phyloP scores from a whole-genome alignment of 1,140 invertebrate genomes.

The Nylanderia fulva region DNA sequence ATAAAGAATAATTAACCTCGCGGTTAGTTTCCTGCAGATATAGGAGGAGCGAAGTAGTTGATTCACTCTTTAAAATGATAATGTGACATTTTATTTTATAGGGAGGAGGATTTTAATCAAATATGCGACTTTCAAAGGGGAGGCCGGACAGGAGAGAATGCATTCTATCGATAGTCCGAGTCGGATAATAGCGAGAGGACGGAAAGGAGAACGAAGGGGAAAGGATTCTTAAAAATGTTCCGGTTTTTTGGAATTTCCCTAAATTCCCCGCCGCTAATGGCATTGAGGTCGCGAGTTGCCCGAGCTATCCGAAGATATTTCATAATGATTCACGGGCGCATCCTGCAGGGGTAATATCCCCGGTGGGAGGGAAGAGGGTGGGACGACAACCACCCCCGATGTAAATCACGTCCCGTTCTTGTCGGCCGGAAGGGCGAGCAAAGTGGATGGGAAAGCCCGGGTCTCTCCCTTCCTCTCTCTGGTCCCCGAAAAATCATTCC shows the following conservation, averaged over 20 bases:
- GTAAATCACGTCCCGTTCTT: conserved; percentile 67
- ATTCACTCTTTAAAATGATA: conserved; percentile 23
- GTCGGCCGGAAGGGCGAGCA: conserved; percentile 4
- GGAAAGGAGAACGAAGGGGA: not conserved
- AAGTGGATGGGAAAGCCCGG: conserved; percentile 63
- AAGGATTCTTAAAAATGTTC: conserved; percentile 11
- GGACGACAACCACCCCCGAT: conserved; percentile 52
- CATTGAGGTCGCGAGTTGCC: conserved; percentile 58
- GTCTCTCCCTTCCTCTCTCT: no score
- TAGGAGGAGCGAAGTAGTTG: not conserved
- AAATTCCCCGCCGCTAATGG: conserved; percentile 59
- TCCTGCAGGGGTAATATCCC: conserved; percentile 71
- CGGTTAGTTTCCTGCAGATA: not conserved
- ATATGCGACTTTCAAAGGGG: not conserved
- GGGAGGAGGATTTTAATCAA: not conserved
- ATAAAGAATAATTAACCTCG: no score
- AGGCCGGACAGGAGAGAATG: not conserved
- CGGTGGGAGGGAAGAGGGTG: conserved; percentile 26
- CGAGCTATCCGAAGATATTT: conserved; percentile 69
- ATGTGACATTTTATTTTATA: conserved; percentile 18
- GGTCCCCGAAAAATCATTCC: conserved; percentile 66
- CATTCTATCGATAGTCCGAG: not conserved
- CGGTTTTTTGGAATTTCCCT: conserved; percentile 7
- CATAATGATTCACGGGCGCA: conserved; percentile 70
- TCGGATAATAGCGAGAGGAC: not conserved